Evolutionary conservation across 2,797 vertebrate genomes (phyloP), one percentile per base, ranked within the genome.

Genomic region (Catostomus latipinnis): DNA sequence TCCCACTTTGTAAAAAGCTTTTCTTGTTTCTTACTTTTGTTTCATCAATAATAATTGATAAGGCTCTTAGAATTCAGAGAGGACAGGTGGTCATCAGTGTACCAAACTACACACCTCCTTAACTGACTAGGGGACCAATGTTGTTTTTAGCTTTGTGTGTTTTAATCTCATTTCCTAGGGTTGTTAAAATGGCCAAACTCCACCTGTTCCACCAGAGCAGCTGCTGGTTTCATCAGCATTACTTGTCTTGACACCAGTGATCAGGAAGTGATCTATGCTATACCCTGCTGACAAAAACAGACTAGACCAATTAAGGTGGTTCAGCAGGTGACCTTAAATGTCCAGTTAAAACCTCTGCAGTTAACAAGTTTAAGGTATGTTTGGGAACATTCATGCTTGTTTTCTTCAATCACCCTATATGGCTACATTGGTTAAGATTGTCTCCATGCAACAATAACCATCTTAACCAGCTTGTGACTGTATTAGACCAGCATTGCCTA

Each of bases 191-290:
- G 87, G 87, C 71, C 57, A 81, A 71, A 45, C 54, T 49, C 90
- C 93, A 93, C 90, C 93, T 93, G 92, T 92, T 93, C 85, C 56
- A 72, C 8, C 60, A 8, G 67, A 86, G 84, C 92, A 93, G 91
- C 92, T 94, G 93, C 85, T 74, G 66, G 50, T 76, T 72, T 73
- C 45, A 45, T 34, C 49, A 60, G 60, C 13, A 12, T 16, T 10
- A 56, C 22, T 71, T 66, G 18, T 11, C 61, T 68, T 68, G 72
- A 79, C 61, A 70, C 54, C 46, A 66, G 63, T 11, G 18, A 63
- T 78, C 57, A 66, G 43, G 52, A 34, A 57, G 14, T 50, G 62
- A 58, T 63, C 18, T 56, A 74, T 60, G 58, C 50, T 34, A 57
- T 8, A 1, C n/a, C 49, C 68, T 46, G 22, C 46, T 57, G n/a